Conservation (phyloP, 2,888 invertebrate genomes). For the Xestobium rufovillosum region DNA sequence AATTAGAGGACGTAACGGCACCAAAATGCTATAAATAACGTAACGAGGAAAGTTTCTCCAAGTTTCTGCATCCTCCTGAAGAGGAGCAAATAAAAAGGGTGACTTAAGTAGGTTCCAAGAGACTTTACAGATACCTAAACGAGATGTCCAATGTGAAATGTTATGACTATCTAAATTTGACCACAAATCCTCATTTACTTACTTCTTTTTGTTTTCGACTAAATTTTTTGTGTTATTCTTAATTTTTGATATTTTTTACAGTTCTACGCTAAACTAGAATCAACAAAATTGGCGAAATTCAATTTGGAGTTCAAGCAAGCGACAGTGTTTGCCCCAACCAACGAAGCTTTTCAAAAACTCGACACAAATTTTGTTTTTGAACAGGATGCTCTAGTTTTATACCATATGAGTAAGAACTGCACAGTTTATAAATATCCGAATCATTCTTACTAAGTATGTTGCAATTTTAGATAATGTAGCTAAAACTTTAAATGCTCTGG, state of each 20-base stretch:
- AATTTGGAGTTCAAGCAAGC: constrained; percentile 66
- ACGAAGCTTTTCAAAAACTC: constrained; percentile 74
- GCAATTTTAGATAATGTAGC: constrained; percentile 65
- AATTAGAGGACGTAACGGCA: no score
- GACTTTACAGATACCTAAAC: no score
- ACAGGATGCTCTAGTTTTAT: constrained; percentile 54
- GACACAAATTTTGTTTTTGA: constrained; percentile 51
- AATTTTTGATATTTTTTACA: constrained; percentile 48
- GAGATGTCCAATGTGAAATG: no score
- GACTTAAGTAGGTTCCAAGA: no score
- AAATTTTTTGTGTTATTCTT: constrained; percentile 1
- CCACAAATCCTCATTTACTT: no score
- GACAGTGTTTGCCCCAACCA: constrained; percentile 85
- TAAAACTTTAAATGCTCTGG: constrained; percentile 59
- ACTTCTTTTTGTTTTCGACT: no score
- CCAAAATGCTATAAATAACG: no score
- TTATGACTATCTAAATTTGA: no score
- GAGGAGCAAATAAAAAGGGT: no score
- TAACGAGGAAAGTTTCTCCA: no score
- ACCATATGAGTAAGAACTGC: constrained; percentile 72
- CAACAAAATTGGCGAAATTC: constrained; percentile 64
- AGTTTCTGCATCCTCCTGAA: no score
- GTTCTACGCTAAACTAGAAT: constrained; percentile 71
- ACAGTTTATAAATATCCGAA: neutral
- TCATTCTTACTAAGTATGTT: constrained; percentile 8